These are phyloP conservation scores for Ophraella communa DNA, from an alignment of 2,888 invertebrate genomes.

Conservation along the genomic window DNA sequence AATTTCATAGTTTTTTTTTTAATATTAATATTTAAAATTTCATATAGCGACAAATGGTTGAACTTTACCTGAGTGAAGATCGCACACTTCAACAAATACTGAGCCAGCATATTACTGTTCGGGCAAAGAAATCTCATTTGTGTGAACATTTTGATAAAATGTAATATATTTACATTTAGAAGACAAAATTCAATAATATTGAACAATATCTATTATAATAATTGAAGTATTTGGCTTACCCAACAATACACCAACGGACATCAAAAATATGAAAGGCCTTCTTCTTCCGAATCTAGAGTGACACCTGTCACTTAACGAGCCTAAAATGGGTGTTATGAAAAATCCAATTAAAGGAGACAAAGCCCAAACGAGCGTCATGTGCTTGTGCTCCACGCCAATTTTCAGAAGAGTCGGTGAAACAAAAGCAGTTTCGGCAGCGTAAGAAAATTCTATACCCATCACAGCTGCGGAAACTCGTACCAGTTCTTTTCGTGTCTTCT, in stretches of 20 bases:
- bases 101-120: no score
- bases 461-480: constrained; percentile 91
- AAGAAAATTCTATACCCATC: constrained; percentile 97
- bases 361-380: constrained; percentile 97
- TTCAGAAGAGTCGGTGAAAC: constrained; percentile 93
- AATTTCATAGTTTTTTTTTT: no score
- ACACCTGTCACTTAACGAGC: constrained; percentile 92
- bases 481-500: constrained; percentile 80
- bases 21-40: no score
- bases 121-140: no score
- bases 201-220: background rate
- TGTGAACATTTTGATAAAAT: no score
- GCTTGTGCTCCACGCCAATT: constrained; percentile 89
- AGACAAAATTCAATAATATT: background rate
- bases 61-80: no score
- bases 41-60: no score
- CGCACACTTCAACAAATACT: no score
- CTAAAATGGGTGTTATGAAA: constrained; percentile 90
- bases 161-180: no score
- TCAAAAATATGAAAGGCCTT: constrained; percentile 87
- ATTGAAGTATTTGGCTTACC: constrained; percentile 64
- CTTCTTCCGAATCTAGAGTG: constrained; percentile 80
- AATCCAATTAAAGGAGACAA: constrained; percentile 93
- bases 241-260: constrained; percentile 88
- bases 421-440: constrained; percentile 96